Conservation (phyloP, 2,888 invertebrate species). For the Tuberolachnus salignus region DNA sequence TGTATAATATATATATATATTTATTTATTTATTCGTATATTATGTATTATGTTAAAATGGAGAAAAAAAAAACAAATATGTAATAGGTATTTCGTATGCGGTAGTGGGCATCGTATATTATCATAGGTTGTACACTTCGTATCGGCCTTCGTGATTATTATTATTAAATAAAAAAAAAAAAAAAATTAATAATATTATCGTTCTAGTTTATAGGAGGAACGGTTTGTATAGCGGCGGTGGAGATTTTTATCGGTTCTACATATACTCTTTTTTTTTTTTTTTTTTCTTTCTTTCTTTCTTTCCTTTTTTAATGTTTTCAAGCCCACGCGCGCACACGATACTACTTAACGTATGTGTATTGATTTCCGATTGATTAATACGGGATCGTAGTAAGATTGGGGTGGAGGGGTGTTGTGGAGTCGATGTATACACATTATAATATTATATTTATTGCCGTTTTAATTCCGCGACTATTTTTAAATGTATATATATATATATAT, state of each 20-base stretch:
- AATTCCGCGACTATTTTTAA: no score
- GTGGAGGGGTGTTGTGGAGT: background rate
- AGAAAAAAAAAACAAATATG: background rate
- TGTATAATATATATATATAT: no score
- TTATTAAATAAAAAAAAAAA: slow-evolving; percentile 17
- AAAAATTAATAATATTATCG: background rate
- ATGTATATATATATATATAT: no score
- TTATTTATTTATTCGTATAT: no score
- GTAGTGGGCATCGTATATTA: background rate
- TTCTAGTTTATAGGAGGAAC: slow-evolving; percentile 16
- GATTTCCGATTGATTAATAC: slow-evolving; percentile 48
- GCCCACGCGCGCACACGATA: slow-evolving; percentile 34
- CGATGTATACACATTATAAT: no score
- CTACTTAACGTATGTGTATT: slow-evolving; percentile 39
- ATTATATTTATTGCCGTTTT: slow-evolving; percentile 40
- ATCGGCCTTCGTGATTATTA: background rate
- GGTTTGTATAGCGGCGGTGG: background rate
- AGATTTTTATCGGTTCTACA: slow-evolving; percentile 41
- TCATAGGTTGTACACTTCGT: background rate
- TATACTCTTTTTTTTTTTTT: background rate
- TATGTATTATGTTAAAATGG: background rate
- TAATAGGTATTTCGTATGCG: background rate
- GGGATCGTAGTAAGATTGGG: background rate
- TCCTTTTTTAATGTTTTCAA: background rate
- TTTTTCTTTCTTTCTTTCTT: background rate